These are phyloP conservation scores for Alectura lathami DNA, from an alignment of 2,113 vertebrate genomes.

Conservation along the genomic window DNA sequence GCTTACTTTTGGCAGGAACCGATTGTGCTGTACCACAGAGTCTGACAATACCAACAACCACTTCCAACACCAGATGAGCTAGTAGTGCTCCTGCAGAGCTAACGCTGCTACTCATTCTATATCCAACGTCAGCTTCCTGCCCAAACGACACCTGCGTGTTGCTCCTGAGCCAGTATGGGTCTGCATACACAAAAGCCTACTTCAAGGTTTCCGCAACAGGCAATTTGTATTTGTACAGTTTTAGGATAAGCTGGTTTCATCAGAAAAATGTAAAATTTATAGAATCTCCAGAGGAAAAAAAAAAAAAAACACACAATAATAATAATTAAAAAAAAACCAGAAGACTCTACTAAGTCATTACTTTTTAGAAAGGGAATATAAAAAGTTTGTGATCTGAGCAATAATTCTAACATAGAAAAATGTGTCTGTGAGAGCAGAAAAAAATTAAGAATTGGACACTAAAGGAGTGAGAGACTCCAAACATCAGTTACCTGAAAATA, in stretches of 20 bases:
- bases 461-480: neutral
- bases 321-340: neutral
- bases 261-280: neutral
- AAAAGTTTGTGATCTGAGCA: neutral
- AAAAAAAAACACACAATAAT: too few species aligned
- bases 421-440: neutral
- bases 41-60: neutral
- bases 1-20: neutral
- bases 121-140: neutral
- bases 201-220: neutral
- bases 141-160: conserved; percentile 1
- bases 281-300: neutral
- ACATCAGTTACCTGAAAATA: neutral
- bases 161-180: neutral
- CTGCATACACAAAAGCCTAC: neutral
- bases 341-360: neutral
- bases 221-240: neutral
- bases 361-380: neutral
- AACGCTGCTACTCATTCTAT: neutral
- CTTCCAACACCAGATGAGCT: neutral
- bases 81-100: neutral
- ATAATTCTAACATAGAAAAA: neutral
- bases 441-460: neutral
- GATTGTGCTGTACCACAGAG: neutral
- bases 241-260: neutral